Evolutionary conservation across 2,888 invertebrate species (phyloP).

Genomic region (Philonicus albiceps): DNA sequence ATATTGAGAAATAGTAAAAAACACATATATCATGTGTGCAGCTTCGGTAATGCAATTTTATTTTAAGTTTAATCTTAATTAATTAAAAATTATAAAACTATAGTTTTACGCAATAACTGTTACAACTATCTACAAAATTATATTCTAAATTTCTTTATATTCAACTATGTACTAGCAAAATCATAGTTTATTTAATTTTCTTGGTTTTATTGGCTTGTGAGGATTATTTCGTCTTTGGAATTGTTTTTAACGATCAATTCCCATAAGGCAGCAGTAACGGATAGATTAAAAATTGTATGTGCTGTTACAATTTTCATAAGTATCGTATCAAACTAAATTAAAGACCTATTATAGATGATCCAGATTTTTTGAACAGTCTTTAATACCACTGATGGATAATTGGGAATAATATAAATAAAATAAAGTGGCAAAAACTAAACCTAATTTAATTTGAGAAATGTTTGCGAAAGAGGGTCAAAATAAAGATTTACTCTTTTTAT

Average conservation of each 20-base stretch:
- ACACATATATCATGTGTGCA: background rate
- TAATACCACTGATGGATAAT: no score
- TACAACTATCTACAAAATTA: no score
- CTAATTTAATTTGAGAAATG: background rate
- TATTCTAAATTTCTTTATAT: no score
- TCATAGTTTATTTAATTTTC: background rate
- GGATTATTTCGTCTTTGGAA: background rate
- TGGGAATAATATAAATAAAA: background rate
- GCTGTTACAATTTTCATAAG: no score
- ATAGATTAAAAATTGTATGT: no score
- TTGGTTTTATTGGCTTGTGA: background rate
- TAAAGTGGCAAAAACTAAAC: background rate
- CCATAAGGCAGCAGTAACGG: background rate
- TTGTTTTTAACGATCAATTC: background rate
- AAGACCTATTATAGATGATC: no score
- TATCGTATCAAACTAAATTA: no score
- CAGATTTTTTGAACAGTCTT: no score
- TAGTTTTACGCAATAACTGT: no score
- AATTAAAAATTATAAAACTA: background rate
- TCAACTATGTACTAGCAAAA: background rate
- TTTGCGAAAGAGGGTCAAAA: background rate
- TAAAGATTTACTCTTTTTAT: background rate
- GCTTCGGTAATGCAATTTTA: background rate
- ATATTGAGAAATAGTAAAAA: background rate
- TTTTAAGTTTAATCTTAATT: background rate